Percentiles rank a stretch among this genome's conserved stretches.
These are phyloP conservation scores for Urechis unicinctus DNA, from an alignment of 2,888 invertebrate genomes.

Conservation along the genomic window DNA sequence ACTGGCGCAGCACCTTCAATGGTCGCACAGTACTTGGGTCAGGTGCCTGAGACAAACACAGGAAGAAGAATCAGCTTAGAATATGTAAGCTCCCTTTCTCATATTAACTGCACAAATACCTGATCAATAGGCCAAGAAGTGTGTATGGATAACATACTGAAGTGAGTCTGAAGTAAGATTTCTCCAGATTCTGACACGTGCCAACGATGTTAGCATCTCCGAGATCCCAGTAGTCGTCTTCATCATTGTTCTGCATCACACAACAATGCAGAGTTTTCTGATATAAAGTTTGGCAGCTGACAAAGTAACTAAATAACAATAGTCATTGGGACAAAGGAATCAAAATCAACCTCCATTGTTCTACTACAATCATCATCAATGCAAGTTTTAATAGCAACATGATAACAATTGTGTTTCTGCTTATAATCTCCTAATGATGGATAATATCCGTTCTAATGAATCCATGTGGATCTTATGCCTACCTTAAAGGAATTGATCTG, in stretches of 20 bases:
- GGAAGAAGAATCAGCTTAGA: neutral
- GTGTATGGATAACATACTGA: constrained; percentile 28
- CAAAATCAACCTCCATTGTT: no score
- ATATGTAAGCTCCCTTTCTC: neutral
- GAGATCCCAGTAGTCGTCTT: constrained; percentile 74
- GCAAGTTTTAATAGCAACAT: no score
- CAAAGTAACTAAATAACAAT: neutral
- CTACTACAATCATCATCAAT: no score
- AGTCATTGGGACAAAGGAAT: neutral
- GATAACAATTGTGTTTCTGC: no score
- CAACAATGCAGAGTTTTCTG: no score
- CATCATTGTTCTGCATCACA: constrained; percentile 27
- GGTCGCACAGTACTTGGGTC: constrained; percentile 67
- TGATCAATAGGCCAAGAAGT: neutral
- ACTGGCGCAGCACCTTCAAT: constrained; percentile 72
- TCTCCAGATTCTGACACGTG: constrained; percentile 88
- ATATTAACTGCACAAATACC: neutral
- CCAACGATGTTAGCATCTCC: constrained; percentile 80
- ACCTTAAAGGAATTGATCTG: constrained; percentile 29
- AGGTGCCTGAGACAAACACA: constrained; percentile 64
- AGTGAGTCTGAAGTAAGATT: constrained; percentile 90
- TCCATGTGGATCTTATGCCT: no score
- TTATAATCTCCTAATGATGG: no score
- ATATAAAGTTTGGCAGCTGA: no score
- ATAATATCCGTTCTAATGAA: no score